phyloP scores from a whole-genome alignment of 2,113 vertebrate genomes.

The Gavia stellata region DNA sequence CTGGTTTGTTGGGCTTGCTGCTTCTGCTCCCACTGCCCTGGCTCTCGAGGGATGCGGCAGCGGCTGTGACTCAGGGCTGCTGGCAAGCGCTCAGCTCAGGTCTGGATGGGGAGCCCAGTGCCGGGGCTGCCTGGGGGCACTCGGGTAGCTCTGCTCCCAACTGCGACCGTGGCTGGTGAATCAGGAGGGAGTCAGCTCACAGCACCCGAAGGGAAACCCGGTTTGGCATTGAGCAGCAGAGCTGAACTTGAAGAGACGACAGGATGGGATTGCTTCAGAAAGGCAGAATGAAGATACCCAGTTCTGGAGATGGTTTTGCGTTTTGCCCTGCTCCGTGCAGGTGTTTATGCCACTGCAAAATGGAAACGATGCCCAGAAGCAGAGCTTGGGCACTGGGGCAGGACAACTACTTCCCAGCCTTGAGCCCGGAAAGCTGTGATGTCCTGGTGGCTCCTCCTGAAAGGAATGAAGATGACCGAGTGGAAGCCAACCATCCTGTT shows the following conservation, averaged over 20 bases:
- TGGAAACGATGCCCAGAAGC: not conserved
- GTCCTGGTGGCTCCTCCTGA: not conserved
- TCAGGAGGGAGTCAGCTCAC: not conserved
- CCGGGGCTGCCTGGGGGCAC: no score
- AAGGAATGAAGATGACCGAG: not conserved
- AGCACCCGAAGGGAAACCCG: not conserved
- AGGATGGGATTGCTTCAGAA: not conserved
- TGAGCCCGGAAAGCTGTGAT: accelerated
- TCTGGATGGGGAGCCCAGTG: not conserved
- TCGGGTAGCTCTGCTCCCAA: accelerated
- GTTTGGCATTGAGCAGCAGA: not conserved
- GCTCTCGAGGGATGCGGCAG: not conserved
- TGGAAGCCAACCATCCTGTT: not conserved
- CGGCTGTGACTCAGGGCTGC: not conserved
- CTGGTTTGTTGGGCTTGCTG: not conserved
- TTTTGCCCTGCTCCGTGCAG: not conserved
- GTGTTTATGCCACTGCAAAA: not conserved
- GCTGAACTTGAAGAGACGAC: not conserved
- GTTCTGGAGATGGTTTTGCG: not conserved
- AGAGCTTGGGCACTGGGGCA: not conserved
- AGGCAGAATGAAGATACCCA: not conserved
- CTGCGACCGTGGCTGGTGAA: not conserved
- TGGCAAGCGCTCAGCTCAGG: no score
- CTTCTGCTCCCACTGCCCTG: not conserved
- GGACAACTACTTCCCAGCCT: not conserved